phyloP scores from a whole-genome alignment of 2,888 invertebrate species.

The Caenorhabditis sp. region DNA sequence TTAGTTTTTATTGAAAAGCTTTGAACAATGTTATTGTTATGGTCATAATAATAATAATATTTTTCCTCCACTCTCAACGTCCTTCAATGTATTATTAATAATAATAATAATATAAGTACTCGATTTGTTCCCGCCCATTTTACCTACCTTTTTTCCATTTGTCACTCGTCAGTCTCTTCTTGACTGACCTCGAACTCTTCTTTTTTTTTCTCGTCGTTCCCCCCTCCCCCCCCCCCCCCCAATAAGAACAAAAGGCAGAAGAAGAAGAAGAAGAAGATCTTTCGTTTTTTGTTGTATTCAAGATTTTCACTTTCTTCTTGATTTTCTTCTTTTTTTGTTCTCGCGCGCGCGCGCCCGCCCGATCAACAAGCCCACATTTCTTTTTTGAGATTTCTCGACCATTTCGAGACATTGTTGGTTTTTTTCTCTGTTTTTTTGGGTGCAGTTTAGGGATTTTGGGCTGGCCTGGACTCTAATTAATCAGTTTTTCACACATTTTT shows the following conservation, averaged over 20 bases:
- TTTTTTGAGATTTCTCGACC: neutral
- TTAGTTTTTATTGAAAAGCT: no score
- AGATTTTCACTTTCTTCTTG: neutral
- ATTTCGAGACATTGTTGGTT: no score
- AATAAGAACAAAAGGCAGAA: neutral
- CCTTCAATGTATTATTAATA: neutral
- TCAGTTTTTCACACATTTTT: no score
- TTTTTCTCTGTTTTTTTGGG: no score
- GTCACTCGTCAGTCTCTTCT: neutral
- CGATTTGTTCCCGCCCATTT: constrained; percentile 6
- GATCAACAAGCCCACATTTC: neutral
- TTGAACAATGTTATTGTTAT: no score
- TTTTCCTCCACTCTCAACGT: neutral
- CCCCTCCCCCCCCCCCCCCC: constrained; percentile 7
- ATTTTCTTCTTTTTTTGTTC: neutral
- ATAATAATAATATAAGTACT: no score
- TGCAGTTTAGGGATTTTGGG: no score
- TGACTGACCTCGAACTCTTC: constrained; percentile 2
- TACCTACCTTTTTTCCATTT: neutral
- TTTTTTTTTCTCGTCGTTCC: constrained; percentile 5
- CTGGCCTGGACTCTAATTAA: no score
- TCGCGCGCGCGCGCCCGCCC: neutral
- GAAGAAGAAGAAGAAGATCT: neutral
- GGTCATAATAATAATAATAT: no score
- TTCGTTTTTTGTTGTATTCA: neutral